phyloP scores from a whole-genome alignment of 2,797 vertebrate genomes.

The Diglossa cyanea region DNA sequence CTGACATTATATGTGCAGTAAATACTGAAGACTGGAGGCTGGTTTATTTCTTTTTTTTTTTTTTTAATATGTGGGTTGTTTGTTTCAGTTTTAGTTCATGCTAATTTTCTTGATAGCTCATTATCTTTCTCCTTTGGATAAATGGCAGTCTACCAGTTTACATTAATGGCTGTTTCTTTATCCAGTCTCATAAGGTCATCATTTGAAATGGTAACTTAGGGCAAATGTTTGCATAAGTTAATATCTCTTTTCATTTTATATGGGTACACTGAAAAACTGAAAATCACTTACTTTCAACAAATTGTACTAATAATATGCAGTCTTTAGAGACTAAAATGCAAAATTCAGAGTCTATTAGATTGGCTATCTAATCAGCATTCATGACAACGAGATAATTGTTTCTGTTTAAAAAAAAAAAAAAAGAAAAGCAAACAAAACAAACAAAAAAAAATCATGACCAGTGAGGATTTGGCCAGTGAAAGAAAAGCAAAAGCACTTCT shows the following conservation, averaged over 20 bases:
- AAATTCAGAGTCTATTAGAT: neutral
- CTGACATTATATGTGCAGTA: neutral
- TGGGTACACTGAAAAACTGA: neutral
- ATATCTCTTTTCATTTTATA: neutral
- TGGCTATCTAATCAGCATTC: neutral
- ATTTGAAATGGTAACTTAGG: neutral
- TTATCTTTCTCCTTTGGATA: neutral
- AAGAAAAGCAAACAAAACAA: neutral
- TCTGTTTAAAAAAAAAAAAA: neutral
- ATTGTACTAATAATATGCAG: neutral
- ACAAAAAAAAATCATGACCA: neutral
- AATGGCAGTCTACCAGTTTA: neutral
- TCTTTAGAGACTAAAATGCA: neutral
- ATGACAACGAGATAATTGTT: neutral
- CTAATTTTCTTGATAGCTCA: neutral
- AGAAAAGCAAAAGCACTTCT: neutral
- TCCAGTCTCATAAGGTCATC: neutral
- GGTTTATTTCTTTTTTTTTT: neutral
- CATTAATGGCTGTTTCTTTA: neutral
- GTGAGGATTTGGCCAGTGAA: neutral
- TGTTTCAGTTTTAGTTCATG: neutral
- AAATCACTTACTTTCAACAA: neutral
- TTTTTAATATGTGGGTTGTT: neutral
- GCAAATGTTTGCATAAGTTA: neutral
- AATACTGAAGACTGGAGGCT: neutral